Evolutionary conservation across 2,113 vertebrate species (phyloP), one percentile per base, ranked within the genome.

Genomic region (Acanthisitta chloris): DNA sequence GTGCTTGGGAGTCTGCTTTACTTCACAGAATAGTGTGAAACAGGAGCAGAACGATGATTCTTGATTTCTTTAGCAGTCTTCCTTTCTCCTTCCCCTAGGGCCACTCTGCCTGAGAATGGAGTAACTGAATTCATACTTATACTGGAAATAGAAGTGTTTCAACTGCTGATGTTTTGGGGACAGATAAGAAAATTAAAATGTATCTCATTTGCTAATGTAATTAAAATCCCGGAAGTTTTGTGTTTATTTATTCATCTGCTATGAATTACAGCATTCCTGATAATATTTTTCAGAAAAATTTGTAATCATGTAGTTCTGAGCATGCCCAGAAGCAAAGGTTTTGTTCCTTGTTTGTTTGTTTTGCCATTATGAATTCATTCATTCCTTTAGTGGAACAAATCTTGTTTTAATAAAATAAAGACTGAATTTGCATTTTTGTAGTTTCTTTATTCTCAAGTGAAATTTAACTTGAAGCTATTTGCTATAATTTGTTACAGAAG

Each of bases 351-450:
- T 81, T 94, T 88, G 28, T 59, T 58, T 78, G 40, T 84, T 90
- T 95, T 93, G 34, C 69, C 69, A 51, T 59, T 94, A 67, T 0
- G 20, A 82, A 70, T 85, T 67, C 19, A 73, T 79, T 96, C 25
- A 46, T 94, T 96, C 79, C 46, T 94, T 96, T 81, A 86, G 70
- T 64, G 79, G 79, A 95, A 87, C 38, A 76, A 73, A 83, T 66
- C 36, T 77, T 95, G n/a, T 81, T 92, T 86, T 86, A 94, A 96
- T 96, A 96, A 96, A 97, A 92, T 74, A 76, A 94, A 94, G 14
- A 69, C 49, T 78, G 25, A 71, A 74, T 78, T 77, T 71, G 5
- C 8, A 2, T 9, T 83, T 70, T 48, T 88, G 86, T 78, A 80
- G 66, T 88, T 90, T 71, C 8, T 95, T 91, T 92, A 57, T 96